A percentile compares a stretch with the other conserved stretches of the same genome.
These are phyloP conservation scores for Babyrousa celebensis DNA, from an alignment of 2,797 vertebrate species.

Conservation along the genomic window DNA sequence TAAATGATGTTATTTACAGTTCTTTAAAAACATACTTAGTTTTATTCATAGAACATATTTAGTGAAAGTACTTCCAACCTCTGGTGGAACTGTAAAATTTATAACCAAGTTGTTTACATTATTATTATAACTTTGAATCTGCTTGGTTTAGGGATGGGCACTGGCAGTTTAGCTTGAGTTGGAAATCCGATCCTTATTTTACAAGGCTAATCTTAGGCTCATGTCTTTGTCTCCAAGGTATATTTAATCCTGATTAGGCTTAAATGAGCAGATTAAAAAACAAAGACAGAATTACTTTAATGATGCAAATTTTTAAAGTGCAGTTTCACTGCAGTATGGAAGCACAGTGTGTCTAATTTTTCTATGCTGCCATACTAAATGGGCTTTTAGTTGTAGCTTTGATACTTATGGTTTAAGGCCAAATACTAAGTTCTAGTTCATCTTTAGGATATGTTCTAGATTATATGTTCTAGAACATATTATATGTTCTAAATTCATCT, in stretches of 20 bases:
- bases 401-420: constrained; percentile 27
- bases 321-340: constrained; percentile 58
- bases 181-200: constrained; percentile 77
- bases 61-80: constrained; percentile 9
- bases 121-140: constrained; percentile 46
- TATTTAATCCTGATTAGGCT: constrained; percentile 79
- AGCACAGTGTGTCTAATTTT: constrained; percentile 58
- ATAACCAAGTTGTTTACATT: constrained; percentile 57
- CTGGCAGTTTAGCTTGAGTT: constrained; percentile 70
- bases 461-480: too few relatives aligned
- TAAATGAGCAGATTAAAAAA: constrained; percentile 78
- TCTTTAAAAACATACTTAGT: constrained; percentile 60
- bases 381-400: constrained; percentile 67
- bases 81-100: not conserved
- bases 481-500: not conserved
- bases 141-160: constrained; percentile 58
- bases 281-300: constrained; percentile 70
- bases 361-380: constrained; percentile 56
- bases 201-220: constrained; percentile 77
- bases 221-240: constrained; percentile 68
- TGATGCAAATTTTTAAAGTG: constrained; percentile 69
- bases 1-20: constrained; percentile 35
- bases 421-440: not conserved
- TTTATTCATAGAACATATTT: constrained; percentile 57
- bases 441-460: too few relatives aligned